Base-by-base conservation (phyloP, 2,113 vertebrate species). In the Patagioenas fasciata region DNA sequence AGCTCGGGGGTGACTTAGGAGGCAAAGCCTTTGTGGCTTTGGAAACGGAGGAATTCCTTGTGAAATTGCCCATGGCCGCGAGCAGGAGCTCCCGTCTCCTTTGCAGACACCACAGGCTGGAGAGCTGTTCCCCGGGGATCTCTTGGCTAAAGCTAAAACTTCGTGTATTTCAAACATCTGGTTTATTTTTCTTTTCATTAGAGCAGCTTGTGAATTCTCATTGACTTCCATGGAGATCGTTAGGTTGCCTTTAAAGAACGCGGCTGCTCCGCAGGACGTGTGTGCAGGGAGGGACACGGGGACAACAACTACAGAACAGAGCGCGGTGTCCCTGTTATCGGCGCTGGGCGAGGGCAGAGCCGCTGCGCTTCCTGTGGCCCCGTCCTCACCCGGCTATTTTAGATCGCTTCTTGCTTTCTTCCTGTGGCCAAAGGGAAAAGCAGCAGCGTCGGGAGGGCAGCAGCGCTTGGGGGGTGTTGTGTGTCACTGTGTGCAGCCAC, bases 231-330 rank as follows among this genome's bases (percentile, higher is more conserved):
- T 32, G 44, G 61, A 88, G 85, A 20, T 34, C 5, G 0, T 50
- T 42, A n/a, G 1, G 26, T 15, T 11, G 3, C 72, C 34, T 69
- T 54, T 38, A 47, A 83, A 80, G 25, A 11, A 34, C n/a, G 13
- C 2, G 32, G 32, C n/a, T 7, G 24, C n/a, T n/a, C n/a, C n/a
- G n/a, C 2, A 2, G 61, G 86, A 61, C 0, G 3, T 2, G 38
- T 15, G 42, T 88, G 51, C 83, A 85, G 15, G 38, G n/a, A 48
- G 57, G 79, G 32, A 47, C 81, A 17, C 14, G 16, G 36, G 42
- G 54, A 47, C 57, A 40, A 14, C 13, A 40, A 40, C 38, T 40
- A 40, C 15, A 13, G 23, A 8, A 28, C 23, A 23, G 32, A 31
- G 7, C 83, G 3, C 44, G 32, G 14, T 0, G 17, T 66, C 90